These are phyloP conservation scores for Brachyhypopomus gauderio DNA, from an alignment of 2,113 vertebrate genomes.

Conservation along the genomic window DNA sequence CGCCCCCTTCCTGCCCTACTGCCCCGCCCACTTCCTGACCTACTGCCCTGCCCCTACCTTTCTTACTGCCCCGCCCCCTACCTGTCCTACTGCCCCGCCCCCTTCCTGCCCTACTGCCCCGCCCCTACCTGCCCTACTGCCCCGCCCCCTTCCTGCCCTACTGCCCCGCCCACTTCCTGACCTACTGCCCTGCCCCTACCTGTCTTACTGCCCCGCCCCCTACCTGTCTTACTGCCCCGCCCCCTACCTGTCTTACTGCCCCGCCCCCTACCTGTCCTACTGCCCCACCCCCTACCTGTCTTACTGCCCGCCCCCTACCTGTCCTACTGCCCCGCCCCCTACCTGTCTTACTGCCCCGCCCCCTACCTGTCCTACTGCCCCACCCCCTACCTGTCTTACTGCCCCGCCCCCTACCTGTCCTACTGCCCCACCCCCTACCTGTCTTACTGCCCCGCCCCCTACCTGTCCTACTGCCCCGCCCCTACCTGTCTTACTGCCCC, in stretches of 20 bases:
- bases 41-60: slow-evolving; percentile 26
- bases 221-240: not conserved
- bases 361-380: not conserved
- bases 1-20: slow-evolving; percentile 19
- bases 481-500: not conserved
- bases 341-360: not conserved
- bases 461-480: no score
- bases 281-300: no score
- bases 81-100: no score
- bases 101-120: slow-evolving; percentile 2
- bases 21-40: not conserved
- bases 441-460: no score
- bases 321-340: slow-evolving; percentile 23
- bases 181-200: no score
- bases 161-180: slow-evolving; percentile 27
- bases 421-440: slow-evolving; percentile 25
- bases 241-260: not conserved
- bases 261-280: slow-evolving; percentile 18
- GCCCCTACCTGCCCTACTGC: slow-evolving; percentile 4
- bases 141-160: not conserved
- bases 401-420: not conserved
- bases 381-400: slow-evolving; percentile 10
- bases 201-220: slow-evolving; percentile 20
- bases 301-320: no score
- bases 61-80: no score